Evolutionary conservation across 2,888 invertebrate species (phyloP).

Genomic region (Thera obeliscata): DNA sequence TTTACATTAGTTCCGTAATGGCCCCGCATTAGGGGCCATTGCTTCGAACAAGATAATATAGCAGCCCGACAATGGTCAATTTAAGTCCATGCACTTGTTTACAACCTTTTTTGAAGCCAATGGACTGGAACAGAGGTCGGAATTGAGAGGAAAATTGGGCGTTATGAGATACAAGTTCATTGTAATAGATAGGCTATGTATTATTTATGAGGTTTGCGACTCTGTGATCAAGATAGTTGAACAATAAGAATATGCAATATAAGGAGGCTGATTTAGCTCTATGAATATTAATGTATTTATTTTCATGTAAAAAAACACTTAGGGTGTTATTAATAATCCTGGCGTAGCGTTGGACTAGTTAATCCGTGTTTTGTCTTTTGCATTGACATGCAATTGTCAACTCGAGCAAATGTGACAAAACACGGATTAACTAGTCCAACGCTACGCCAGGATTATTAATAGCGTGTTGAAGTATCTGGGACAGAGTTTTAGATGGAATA

Average conservation of each 20-base stretch:
- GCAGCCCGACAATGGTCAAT: slow-evolving; percentile 30
- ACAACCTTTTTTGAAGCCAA: slow-evolving; percentile 28
- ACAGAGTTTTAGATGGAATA: no score
- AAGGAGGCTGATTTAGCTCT: not conserved
- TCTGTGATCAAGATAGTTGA: not conserved
- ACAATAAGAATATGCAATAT: not conserved
- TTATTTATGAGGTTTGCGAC: not conserved
- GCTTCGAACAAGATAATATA: slow-evolving; percentile 43
- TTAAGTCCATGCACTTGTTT: slow-evolving; percentile 32
- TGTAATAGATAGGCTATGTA: not conserved
- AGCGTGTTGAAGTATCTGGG: no score
- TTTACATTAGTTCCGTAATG: slow-evolving; percentile 77
- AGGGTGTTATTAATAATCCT: no score
- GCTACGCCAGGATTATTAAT: no score
- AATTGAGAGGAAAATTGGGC: slow-evolving; percentile 7
- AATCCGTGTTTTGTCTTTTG: no score
- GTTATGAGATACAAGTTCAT: not conserved
- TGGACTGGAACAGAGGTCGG: slow-evolving; percentile 8
- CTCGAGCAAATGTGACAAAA: no score
- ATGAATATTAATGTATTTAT: not conserved
- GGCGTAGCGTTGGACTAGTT: no score
- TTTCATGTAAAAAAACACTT: no score
- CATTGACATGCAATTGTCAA: no score
- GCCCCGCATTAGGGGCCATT: slow-evolving; percentile 60
- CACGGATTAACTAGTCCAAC: no score